phyloP scores from a whole-genome alignment of 2,113 vertebrate species.

The Paracanthobrama guichenoti region DNA sequence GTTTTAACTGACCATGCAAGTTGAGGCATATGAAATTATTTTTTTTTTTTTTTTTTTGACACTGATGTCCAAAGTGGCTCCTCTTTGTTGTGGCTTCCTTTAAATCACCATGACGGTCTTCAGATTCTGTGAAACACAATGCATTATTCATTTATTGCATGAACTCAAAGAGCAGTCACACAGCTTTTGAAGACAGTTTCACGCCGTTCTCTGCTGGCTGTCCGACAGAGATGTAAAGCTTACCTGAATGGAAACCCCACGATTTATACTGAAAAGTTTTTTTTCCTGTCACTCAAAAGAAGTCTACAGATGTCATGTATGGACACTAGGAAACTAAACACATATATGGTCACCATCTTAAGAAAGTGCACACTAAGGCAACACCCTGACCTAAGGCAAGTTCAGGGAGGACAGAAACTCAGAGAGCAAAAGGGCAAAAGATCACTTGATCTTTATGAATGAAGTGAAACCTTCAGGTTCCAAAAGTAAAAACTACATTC shows the following conservation, averaged over 20 bases:
- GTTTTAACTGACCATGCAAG: not conserved
- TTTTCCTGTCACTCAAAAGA: not conserved
- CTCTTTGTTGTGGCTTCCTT: not conserved
- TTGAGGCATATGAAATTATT: not conserved
- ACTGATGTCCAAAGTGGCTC: not conserved
- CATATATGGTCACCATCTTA: no score
- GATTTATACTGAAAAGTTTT: no score
- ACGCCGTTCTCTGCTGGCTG: constrained; percentile 2
- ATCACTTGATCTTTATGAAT: no score
- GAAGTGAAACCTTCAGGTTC: no score
- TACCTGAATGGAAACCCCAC: not conserved
- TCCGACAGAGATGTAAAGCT: not conserved
- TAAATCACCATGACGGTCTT: not conserved
- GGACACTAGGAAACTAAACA: not conserved
- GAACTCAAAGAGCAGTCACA: not conserved
- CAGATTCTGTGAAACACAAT: not conserved
- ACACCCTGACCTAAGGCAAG: not conserved
- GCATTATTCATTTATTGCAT: not conserved
- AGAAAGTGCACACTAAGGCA: no score
- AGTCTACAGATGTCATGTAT: not conserved
- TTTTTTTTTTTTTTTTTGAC: not conserved
- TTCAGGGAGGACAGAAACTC: not conserved
- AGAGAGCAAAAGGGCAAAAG: not conserved
- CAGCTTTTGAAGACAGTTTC: not conserved
- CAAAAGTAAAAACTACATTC: no score